These are phyloP conservation scores for Verasper variegatus DNA, from an alignment of 2,113 vertebrate species.

Conservation along the genomic window DNA sequence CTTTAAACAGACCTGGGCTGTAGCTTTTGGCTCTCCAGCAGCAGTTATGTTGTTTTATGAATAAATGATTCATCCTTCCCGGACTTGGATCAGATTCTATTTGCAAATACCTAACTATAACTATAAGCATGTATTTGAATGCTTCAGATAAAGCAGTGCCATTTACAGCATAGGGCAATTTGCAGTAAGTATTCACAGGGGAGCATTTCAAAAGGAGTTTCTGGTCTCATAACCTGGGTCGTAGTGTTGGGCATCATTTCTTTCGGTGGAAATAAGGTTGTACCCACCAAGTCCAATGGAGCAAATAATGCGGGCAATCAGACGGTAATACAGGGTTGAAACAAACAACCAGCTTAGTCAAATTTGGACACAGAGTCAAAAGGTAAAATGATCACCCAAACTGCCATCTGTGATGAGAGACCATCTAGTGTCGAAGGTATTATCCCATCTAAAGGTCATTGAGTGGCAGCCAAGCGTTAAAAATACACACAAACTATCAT, in stretches of 20 bases:
- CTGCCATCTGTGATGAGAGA: no score
- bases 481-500: no score
- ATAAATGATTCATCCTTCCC: slow-evolving; percentile 30
- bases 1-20: slow-evolving; percentile 2
- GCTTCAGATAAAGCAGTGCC: slow-evolving; percentile 6
- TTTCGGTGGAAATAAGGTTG: background rate
- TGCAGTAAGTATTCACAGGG: slow-evolving; percentile 13
- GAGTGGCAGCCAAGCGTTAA: no score
- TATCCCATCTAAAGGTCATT: no score
- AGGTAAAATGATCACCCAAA: background rate
- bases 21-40: slow-evolving; percentile 12
- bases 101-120: slow-evolving; percentile 37
- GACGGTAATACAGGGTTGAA: no score
- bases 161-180: slow-evolving; percentile 17
- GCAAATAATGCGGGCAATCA: background rate
- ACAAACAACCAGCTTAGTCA: no score
- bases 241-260: background rate
- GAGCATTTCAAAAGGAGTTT: background rate
- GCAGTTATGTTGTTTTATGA: slow-evolving; percentile 20
- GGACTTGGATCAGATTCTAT: slow-evolving; percentile 38
- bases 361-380: no score
- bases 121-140: no score
- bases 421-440: no score
- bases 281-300: background rate
- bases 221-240: background rate